Evolutionary conservation across 1,140 invertebrate genomes (phyloP), one percentile per base, ranked within the genome.

Genomic region (Pemphigus obesinymphae): DNA sequence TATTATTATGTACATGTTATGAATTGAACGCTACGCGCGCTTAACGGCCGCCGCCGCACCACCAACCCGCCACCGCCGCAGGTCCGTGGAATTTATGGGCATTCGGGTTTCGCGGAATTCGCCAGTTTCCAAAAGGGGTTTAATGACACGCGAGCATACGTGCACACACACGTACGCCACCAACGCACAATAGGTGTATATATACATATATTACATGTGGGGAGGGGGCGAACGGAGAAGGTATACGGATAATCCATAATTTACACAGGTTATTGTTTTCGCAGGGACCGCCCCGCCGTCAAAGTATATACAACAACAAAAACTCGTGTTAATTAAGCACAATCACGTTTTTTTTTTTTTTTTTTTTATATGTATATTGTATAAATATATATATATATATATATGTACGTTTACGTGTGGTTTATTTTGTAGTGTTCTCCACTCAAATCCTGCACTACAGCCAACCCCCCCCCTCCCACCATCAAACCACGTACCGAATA

Each of bases 311-410:
- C 17, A 10, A 26, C 17, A 10, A 40, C 75, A 58, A 78, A 78
- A 78, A 58, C 75, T 55, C 75, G 31, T 78, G 75, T 78, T 78
- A 78, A 78, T 78, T 78, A n/a, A 78, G 55, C 23, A 23, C 31
- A 20, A n/a, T 40, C 34, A 17, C 17, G 63, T 66, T 34, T 66
- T 66, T 34, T 34, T 34, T 37, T n/a, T 31, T 20, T 31, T 20
- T 20, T 31, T 20, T 63, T 31, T 63, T 63, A 34, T 31, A 61
- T 13, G 58, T 17, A n/a, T n/a, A n/a, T n/a, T n/a, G n/a, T n/a
- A n/a, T n/a, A n/a, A n/a, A n/a, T n/a, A n/a, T n/a, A n/a, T n/a
- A n/a, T n/a, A n/a, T n/a, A 26, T 58, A 55, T n/a, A 17, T 31
- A 61, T 31, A 61, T 20, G 34, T 1, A 17, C 61, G 61, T 1